A percentile compares a stretch with the other conserved stretches of the same genome.
These are phyloP conservation scores for Cosmorhoe ocellata DNA, from an alignment of 2,888 invertebrate genomes.

Conservation along the genomic window DNA sequence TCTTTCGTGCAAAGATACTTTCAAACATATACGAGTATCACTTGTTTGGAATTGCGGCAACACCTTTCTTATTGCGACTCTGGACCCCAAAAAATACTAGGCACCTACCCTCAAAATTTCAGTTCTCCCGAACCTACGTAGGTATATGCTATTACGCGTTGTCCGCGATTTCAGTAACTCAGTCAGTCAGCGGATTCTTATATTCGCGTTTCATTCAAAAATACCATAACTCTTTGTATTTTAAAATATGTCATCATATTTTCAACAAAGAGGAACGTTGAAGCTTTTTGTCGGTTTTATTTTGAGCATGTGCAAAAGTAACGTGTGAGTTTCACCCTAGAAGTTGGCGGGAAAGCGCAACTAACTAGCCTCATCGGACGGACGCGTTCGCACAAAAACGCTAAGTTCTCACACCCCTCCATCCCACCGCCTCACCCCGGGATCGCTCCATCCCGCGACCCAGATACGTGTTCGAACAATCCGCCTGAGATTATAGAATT, in stretches of 20 bases:
- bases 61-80: no score
- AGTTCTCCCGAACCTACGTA: no score
- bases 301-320: conserved; percentile 36
- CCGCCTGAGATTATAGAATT: conserved; percentile 30
- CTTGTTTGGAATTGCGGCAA: no score
- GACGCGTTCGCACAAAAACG: conserved; percentile 70
- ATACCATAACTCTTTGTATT: not conserved
- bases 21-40: no score
- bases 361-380: conserved; percentile 57
- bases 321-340: conserved; percentile 44
- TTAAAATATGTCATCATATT: conserved; percentile 5
- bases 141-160: no score
- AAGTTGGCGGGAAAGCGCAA: conserved; percentile 56
- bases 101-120: no score
- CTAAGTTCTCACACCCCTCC: conserved; percentile 49
- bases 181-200: no score
- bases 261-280: conserved; percentile 19
- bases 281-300: conserved; percentile 19
- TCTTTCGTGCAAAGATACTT: no score
- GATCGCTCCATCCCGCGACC: conserved; percentile 49
- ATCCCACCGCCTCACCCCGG: conserved; percentile 25
- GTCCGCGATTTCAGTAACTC: no score
- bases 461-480: conserved; percentile 53
- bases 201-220: no score
- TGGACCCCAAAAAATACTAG: no score